These are phyloP conservation scores for Amphimallon solstitiale DNA, from an alignment of 2,888 invertebrate species.

Conservation along the genomic window DNA sequence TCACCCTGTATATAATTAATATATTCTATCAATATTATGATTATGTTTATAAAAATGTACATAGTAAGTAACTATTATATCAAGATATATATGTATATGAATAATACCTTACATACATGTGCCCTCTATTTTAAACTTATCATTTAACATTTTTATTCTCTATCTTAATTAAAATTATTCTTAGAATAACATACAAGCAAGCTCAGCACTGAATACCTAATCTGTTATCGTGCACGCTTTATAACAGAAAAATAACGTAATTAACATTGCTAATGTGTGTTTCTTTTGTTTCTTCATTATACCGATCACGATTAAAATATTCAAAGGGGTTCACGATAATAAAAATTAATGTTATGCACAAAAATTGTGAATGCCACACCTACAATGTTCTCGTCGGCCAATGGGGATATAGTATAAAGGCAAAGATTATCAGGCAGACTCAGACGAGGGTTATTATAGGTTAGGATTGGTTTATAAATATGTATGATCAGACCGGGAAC, in stretches of 20 bases:
- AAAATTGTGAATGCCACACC: constrained; percentile 57
- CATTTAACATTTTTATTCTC: too few species aligned
- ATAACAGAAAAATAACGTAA: not conserved
- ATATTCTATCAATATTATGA: too few species aligned
- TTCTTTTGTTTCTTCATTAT: not conserved
- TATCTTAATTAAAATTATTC: too few species aligned
- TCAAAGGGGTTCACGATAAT: constrained; percentile 2
- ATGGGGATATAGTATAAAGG: constrained; percentile 57
- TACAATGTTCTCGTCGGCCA: constrained; percentile 51
- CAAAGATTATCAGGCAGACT: constrained; percentile 60
- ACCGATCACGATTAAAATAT: constrained; percentile 13
- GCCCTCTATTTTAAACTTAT: too few species aligned
- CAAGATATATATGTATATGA: too few species aligned
- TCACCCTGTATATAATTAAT: too few species aligned
- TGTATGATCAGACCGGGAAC: constrained; percentile 62
- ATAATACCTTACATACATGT: too few species aligned
- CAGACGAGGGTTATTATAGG: constrained; percentile 63
- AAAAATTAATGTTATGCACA: constrained; percentile 54
- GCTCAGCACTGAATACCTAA: too few species aligned
- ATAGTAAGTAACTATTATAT: too few species aligned
- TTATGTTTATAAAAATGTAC: too few species aligned
- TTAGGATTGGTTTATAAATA: constrained; percentile 64
- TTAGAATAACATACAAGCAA: too few species aligned
- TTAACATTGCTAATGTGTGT: not conserved
- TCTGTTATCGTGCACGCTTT: not conserved